phyloP scores from a whole-genome alignment of 2,888 invertebrate genomes.

The Ditula angustiorana region DNA sequence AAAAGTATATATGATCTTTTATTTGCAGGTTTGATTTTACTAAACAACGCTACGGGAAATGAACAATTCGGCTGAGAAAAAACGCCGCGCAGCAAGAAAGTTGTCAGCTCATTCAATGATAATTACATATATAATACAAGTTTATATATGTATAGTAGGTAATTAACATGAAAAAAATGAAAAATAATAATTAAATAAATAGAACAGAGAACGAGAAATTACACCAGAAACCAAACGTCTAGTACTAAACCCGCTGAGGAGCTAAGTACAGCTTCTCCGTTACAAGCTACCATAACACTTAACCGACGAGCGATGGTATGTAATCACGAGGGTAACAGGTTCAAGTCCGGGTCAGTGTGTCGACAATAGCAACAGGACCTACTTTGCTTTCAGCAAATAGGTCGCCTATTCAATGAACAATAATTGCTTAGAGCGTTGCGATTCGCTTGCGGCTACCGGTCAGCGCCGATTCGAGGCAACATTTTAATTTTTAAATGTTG shows the following conservation, averaged over 20 bases:
- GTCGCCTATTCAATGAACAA: background rate
- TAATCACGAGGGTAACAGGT: background rate
- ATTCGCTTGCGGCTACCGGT: background rate
- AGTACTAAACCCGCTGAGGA: background rate
- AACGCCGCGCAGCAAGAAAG: too few relatives aligned
- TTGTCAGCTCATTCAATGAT: too few relatives aligned
- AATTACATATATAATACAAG: too few relatives aligned
- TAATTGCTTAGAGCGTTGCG: background rate
- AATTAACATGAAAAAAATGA: too few relatives aligned
- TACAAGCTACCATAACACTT: background rate
- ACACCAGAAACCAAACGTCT: background rate
- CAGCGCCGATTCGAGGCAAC: background rate
- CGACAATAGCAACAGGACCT: background rate
- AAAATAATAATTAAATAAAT: too few relatives aligned
- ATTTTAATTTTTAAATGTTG: too few relatives aligned
- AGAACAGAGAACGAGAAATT: too few relatives aligned
- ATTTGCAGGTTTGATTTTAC: too few relatives aligned
- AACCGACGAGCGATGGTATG: background rate
- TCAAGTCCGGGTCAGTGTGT: slow-evolving; percentile 16
- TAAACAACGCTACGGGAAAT: too few relatives aligned
- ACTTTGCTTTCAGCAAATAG: background rate
- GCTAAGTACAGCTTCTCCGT: background rate
- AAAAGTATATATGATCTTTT: too few relatives aligned
- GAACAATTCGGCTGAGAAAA: too few relatives aligned
- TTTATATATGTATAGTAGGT: too few relatives aligned